Percentiles rank a stretch among this genome's conserved stretches.
phyloP scores from a whole-genome alignment of 1,140 invertebrate genomes.

The Cydia splendana region DNA sequence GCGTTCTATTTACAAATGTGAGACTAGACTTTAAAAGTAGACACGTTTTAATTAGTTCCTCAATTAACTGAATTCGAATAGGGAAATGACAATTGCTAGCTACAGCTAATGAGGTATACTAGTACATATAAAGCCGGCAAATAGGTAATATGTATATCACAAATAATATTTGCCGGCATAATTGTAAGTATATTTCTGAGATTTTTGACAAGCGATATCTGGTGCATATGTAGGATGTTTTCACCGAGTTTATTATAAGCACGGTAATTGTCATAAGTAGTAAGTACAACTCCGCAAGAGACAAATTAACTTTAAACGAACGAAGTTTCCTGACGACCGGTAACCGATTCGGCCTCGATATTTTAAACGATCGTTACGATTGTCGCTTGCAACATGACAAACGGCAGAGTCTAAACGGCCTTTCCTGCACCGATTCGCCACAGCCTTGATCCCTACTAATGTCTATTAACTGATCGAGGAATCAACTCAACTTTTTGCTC shows the following conservation, averaged over 20 bases:
- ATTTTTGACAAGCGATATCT: not conserved
- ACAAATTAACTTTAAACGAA: conserved; percentile 22
- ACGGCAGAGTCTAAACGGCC: conserved; percentile 25
- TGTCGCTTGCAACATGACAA: not conserved
- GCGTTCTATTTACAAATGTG: conserved; percentile 9
- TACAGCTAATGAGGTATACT: not conserved
- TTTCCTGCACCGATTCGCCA: conserved; percentile 43
- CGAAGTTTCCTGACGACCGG: conserved; percentile 4
- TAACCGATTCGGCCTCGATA: conserved; percentile 29
- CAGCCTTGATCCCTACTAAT: conserved; percentile 40
- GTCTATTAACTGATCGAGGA: conserved; percentile 30
- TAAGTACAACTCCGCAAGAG: not conserved
- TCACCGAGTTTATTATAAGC: not conserved
- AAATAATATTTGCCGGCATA: too few relatives aligned
- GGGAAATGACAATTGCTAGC: conserved; percentile 16
- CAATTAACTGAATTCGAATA: conserved; percentile 23
- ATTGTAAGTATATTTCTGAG: too few relatives aligned
- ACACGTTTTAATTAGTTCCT: conserved; percentile 26
- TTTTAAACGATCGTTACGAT: not conserved
- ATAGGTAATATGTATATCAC: not conserved
- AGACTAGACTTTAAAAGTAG: not conserved
- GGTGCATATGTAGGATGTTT: not conserved
- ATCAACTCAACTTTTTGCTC: conserved; percentile 42
- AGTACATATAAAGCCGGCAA: not conserved
- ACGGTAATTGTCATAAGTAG: not conserved